These are phyloP conservation scores for Notarius lentiginosus DNA, from an alignment of 2,113 vertebrate species.

Conservation along the genomic window DNA sequence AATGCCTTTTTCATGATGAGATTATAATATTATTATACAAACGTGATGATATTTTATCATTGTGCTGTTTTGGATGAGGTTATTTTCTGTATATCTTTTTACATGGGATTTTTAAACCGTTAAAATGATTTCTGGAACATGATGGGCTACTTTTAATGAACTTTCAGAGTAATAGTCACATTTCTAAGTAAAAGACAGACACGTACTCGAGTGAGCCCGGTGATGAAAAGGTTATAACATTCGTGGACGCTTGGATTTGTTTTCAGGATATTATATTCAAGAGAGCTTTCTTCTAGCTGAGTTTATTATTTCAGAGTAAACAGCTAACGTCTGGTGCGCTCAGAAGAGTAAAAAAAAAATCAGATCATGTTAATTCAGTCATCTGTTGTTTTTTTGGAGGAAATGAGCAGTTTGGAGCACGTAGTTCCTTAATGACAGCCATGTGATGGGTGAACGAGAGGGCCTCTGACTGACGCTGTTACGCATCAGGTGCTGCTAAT, in stretches of 20 bases:
- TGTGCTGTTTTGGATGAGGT: neutral
- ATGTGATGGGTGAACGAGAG: conserved; percentile 30
- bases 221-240: neutral
- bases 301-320: neutral
- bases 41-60: neutral
- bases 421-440: conserved; percentile 28
- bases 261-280: neutral
- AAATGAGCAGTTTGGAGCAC: neutral
- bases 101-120: neutral
- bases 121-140: neutral
- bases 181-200: neutral
- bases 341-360: conserved; percentile 1
- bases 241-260: neutral
- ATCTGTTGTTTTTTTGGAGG: conserved; percentile 3
- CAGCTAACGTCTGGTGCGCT: neutral
- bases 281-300: neutral
- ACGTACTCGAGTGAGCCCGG: neutral
- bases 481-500: conserved; percentile 57
- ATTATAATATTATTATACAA: neutral
- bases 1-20: neutral
- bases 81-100: neutral
- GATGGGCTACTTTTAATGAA: neutral
- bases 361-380: conserved; percentile 1
- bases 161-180: neutral
- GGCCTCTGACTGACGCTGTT: conserved; percentile 32